These are phyloP conservation scores for Ectropis grisescens DNA, from an alignment of 1,140 invertebrate genomes.

Conservation along the genomic window DNA sequence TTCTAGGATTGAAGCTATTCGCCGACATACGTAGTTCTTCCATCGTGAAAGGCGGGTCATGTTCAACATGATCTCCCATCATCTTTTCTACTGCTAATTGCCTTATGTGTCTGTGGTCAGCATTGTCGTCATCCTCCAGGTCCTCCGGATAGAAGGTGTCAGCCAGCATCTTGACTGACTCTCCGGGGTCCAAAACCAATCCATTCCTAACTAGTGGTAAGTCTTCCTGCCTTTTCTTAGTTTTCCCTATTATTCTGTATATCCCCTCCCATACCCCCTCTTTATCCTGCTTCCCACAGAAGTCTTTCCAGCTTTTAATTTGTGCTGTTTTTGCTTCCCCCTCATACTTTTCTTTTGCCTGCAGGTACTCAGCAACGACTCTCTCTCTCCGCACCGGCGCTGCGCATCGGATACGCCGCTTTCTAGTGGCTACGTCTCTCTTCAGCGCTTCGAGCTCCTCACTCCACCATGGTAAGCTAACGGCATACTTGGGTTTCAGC, in stretches of 20 bases:
- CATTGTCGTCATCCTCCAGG: neutral
- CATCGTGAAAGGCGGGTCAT: too few species aligned
- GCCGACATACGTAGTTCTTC: neutral
- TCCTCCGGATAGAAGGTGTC: neutral
- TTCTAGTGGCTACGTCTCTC: slow-evolving; percentile 1
- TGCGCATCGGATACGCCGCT: slow-evolving; percentile 5
- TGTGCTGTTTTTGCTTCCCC: neutral
- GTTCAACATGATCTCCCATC: neutral
- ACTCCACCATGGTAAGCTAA: slow-evolving; percentile 4
- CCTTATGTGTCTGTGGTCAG: neutral
- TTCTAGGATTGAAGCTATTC: neutral
- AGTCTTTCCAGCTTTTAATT: slow-evolving; percentile 1
- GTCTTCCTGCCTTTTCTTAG: neutral
- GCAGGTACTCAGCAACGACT: slow-evolving; percentile 5
- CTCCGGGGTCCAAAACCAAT: neutral
- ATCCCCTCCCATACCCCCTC: too few species aligned
- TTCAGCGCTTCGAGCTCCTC: slow-evolving; percentile 2
- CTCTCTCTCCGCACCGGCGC: neutral
- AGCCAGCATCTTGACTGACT: neutral
- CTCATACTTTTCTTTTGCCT: slow-evolving; percentile 6
- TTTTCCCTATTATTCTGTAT: neutral
- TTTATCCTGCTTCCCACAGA: neutral
- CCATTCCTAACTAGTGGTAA: neutral
- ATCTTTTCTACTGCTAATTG: neutral
- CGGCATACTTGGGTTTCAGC: neutral